These are phyloP conservation scores for Boloria selene DNA, from an alignment of 2,888 invertebrate genomes.

Conservation along the genomic window DNA sequence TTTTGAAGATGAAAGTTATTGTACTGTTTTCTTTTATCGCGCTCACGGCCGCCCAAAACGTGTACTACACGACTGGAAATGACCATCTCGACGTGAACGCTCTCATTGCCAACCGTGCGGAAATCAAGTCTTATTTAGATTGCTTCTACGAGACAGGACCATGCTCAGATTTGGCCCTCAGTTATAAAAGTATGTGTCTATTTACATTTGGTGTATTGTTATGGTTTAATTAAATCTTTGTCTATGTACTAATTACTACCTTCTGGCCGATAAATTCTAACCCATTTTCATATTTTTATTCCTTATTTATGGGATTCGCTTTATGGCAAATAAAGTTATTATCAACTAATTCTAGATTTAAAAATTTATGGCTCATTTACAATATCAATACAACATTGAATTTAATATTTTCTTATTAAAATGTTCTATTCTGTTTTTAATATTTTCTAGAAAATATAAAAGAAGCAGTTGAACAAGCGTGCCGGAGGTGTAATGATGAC, in stretches of 20 bases:
- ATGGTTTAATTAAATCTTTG: too few relatives aligned
- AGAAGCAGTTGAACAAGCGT: slow-evolving; percentile 52
- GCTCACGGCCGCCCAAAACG: slow-evolving; percentile 44
- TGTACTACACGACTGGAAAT: slow-evolving; percentile 52
- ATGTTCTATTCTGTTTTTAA: background rate
- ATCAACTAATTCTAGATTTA: too few relatives aligned
- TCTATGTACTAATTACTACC: too few relatives aligned
- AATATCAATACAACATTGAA: too few relatives aligned
- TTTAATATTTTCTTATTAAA: too few relatives aligned
- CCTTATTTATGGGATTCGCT: too few relatives aligned
- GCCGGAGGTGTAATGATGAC: slow-evolving; percentile 71
- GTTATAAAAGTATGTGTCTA: slow-evolving; percentile 54
- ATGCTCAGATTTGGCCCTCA: slow-evolving; percentile 47
- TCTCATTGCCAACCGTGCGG: slow-evolving; percentile 43
- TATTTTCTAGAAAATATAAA: slow-evolving; percentile 30
- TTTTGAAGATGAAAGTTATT: slow-evolving; percentile 14
- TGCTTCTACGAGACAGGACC: slow-evolving; percentile 53
- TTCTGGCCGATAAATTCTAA: too few relatives aligned
- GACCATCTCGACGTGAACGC: slow-evolving; percentile 58
- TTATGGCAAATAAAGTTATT: too few relatives aligned
- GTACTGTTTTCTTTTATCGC: slow-evolving; percentile 37
- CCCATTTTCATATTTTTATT: too few relatives aligned
- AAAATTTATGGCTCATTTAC: too few relatives aligned
- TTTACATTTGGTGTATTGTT: background rate
- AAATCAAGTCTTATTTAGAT: slow-evolving; percentile 46